These are phyloP conservation scores for Lipophrys pholis DNA, from an alignment of 2,113 vertebrate species.

Conservation along the genomic window DNA sequence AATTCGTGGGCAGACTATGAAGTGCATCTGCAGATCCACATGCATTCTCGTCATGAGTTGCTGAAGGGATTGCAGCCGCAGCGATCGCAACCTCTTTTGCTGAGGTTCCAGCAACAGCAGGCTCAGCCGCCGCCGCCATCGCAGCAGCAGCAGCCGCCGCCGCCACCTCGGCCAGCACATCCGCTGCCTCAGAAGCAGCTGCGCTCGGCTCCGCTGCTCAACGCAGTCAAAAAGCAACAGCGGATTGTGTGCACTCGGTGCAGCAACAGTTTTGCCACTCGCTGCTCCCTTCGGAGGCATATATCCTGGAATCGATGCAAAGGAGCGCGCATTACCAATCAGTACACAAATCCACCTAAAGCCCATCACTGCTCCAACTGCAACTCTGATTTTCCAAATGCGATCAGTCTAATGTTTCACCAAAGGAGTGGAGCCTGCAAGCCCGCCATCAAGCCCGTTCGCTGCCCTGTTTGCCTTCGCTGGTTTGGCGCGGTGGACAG, in stretches of 20 bases:
- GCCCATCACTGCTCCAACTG: conserved; percentile 77
- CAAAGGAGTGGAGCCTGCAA: conserved; percentile 79
- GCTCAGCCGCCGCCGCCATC: neutral
- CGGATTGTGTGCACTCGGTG: conserved; percentile 74
- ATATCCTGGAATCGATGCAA: conserved; percentile 78
- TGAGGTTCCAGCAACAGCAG: conserved; percentile 66
- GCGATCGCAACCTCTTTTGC: conserved; percentile 64
- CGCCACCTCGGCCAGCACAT: conserved; percentile 16
- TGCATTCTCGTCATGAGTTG: conserved; percentile 71
- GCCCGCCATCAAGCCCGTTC: conserved; percentile 78
- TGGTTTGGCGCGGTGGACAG: conserved; percentile 80
- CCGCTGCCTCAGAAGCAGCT: conserved; percentile 52
- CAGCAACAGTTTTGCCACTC: conserved; percentile 77
- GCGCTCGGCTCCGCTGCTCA: neutral
- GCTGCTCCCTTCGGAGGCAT: conserved; percentile 78
- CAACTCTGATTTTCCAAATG: conserved; percentile 76
- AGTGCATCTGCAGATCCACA: conserved; percentile 82
- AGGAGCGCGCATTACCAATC: conserved; percentile 45
- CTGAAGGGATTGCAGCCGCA: conserved; percentile 64
- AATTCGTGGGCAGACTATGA: conserved; percentile 84
- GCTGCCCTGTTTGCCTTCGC: conserved; percentile 80
- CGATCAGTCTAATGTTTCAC: conserved; percentile 78
- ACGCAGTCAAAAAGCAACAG: conserved; percentile 54
- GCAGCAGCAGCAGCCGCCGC: neutral
- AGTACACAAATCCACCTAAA: conserved; percentile 55